These are phyloP conservation scores for Hydrozoanthus tunicans DNA, from an alignment of 64 coral and sea anemone species.

Conservation along the genomic window DNA sequence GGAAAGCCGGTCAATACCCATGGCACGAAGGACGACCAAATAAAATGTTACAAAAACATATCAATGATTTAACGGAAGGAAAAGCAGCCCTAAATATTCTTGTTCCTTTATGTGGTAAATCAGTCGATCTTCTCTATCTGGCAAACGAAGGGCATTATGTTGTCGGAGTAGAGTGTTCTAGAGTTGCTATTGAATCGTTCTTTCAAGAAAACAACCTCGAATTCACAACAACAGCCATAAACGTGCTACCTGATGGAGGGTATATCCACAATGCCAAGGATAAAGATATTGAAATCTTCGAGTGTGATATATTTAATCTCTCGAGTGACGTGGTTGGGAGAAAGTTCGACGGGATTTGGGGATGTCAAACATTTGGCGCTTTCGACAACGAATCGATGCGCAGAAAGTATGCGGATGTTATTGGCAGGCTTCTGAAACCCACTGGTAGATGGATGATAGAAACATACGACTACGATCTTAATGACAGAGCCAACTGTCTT, in stretches of 20 bases:
- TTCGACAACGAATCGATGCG: slow-evolving; percentile 23
- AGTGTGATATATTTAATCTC: slow-evolving; percentile 65
- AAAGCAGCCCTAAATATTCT: slow-evolving; percentile 56
- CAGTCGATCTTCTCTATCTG: slow-evolving; percentile 75
- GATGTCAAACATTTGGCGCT: slow-evolving; percentile 51
- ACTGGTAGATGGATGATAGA: slow-evolving; percentile 51
- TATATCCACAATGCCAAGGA: slow-evolving; percentile 60
- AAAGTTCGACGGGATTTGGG: slow-evolving; percentile 75
- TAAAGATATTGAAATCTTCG: slow-evolving; percentile 67
- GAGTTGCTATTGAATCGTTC: slow-evolving; percentile 62
- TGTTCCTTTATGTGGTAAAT: slow-evolving; percentile 80
- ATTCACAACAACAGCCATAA: slow-evolving; percentile 30
- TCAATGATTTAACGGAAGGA: slow-evolving; percentile 47
- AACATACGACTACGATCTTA: background rate
- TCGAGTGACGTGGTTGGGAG: slow-evolving; percentile 44
- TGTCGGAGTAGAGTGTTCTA: slow-evolving; percentile 61
- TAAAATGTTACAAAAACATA: slow-evolving; percentile 63
- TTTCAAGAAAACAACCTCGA: slow-evolving; percentile 67
- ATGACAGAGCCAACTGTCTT: background rate
- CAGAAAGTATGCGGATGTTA: slow-evolving; percentile 48
- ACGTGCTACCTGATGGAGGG: slow-evolving; percentile 15
- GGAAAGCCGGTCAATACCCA: slow-evolving; percentile 27
- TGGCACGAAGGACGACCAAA: slow-evolving; percentile 62
- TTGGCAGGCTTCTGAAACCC: slow-evolving; percentile 20
- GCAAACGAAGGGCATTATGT: slow-evolving; percentile 77